Evolutionary conservation across 2,113 vertebrate species (phyloP), one percentile per base, ranked within the genome.

Genomic region (Amphiprion percula): DNA sequence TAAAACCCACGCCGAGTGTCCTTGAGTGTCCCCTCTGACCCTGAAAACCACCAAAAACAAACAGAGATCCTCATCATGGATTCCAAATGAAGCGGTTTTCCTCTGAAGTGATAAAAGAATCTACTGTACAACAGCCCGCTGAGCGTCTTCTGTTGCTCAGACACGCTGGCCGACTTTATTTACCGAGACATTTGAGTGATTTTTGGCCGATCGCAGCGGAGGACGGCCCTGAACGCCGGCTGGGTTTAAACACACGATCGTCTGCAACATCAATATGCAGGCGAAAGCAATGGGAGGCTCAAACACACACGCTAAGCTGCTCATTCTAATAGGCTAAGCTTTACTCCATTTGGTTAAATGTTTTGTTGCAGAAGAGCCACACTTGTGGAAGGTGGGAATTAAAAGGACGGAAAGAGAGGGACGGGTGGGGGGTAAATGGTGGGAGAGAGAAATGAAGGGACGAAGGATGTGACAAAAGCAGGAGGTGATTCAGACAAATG

Each of bases 261-360:
- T 33, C 30, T 33, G 33, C 33, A 37, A 9, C 77, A 77, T 77
- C 77, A 83, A 83, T 83, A 86, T 80, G 74, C 83, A 85, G 62
- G 77, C 77, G 65, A 68, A 24, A 74, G 68, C 73, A 74, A 74
- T 56, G 58, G 59, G 58, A 76, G 49, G 68, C 80, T 33, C 59
- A 82, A 49, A 68, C 75, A 68, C 59, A 79, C 81, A 74, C 69
- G 39, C 41, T 80, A 84, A 83, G 68, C 80, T 49, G 68, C 76
- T 71, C 72, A 58, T 72, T 80, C 72, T 77, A 75, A 80, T 46
- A 77, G 73, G 68, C 72, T 80, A 77, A 86, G 83, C 83, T 81
- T 82, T 71, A 65, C 78, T 79, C 71, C 75, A 87, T 84, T 87
- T 84, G 74, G 81, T 87, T 84, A 77, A 87, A 87, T 83, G 76